phyloP scores from a whole-genome alignment of 2,888 invertebrate genomes.

The Glyphotaelius pellucidus region DNA sequence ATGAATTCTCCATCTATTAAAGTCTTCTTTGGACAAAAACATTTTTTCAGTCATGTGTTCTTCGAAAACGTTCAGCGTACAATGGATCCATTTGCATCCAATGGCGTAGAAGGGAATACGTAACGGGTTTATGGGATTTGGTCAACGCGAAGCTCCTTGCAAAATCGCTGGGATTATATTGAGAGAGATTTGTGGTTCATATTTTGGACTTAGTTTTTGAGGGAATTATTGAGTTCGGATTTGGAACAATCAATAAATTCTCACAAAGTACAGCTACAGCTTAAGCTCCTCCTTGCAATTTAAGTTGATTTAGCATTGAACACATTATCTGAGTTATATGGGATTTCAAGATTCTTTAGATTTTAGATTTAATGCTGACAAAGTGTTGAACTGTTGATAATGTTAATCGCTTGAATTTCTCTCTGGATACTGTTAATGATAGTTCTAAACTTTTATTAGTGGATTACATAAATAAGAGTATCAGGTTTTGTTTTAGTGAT shows the following conservation, averaged over 20 bases:
- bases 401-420: not conserved
- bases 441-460: not conserved
- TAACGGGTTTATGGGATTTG: conserved; percentile 2
- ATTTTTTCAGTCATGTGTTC: not conserved
- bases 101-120: not conserved
- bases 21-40: not conserved
- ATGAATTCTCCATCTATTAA: not conserved
- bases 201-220: conserved; percentile 2
- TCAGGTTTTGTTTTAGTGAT: not conserved
- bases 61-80: not conserved
- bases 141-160: not conserved
- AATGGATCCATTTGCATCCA: not conserved
- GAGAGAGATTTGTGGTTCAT: not conserved
- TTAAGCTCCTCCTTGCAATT: not conserved
- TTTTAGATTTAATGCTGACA: no score
- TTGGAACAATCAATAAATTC: not conserved
- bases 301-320: not conserved
- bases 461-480: not conserved
- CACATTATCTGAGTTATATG: not conserved
- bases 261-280: not conserved
- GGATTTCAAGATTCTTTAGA: not conserved
- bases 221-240: not conserved
- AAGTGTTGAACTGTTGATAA: not conserved
- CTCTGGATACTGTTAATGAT: not conserved
- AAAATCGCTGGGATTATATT: not conserved